Conservation (phyloP, 2,888 invertebrate genomes). For the Quadroppia sp. region DNA sequence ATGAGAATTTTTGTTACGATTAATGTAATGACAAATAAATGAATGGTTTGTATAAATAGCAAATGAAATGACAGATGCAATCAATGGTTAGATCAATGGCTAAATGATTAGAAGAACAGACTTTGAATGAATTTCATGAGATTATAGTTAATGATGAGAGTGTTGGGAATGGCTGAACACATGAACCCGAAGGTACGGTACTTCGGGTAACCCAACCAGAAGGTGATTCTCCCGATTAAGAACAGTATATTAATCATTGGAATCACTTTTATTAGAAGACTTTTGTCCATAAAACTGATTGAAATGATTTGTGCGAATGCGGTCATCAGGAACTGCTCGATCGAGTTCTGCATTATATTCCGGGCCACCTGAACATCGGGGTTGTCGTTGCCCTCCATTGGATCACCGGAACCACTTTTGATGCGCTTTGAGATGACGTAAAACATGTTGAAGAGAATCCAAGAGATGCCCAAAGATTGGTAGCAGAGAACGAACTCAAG, state of each 20-base stretch:
- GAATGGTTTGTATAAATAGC: no score
- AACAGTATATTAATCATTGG: conserved; percentile 40
- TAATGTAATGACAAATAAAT: no score
- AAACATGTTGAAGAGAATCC: conserved; percentile 25
- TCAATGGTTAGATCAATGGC: no score
- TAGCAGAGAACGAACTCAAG: conserved; percentile 24
- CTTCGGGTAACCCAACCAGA: conserved; percentile 42
- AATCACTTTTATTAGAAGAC: conserved; percentile 33
- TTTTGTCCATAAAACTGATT: conserved; percentile 21
- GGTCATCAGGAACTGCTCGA: conserved; percentile 41
- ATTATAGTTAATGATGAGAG: conserved; percentile 33
- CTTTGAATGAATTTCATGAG: conserved; percentile 32
- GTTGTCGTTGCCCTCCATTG: conserved; percentile 9
- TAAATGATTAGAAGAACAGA: conserved; percentile 23
- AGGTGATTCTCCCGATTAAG: conserved; percentile 38
- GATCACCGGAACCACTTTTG: conserved; percentile 18
- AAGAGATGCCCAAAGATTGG: conserved; percentile 1
- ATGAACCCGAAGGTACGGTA: conserved; percentile 40
- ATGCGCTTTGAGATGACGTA: conserved; percentile 4
- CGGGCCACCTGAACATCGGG: not conserved
- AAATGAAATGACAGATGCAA: no score
- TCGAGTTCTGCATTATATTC: conserved; percentile 37
- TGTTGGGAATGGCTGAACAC: conserved; percentile 19
- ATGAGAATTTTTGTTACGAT: no score
- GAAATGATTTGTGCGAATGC: conserved; percentile 35